phyloP scores from a whole-genome alignment of 2,888 invertebrate genomes.

The Chymomyza caudatula region DNA sequence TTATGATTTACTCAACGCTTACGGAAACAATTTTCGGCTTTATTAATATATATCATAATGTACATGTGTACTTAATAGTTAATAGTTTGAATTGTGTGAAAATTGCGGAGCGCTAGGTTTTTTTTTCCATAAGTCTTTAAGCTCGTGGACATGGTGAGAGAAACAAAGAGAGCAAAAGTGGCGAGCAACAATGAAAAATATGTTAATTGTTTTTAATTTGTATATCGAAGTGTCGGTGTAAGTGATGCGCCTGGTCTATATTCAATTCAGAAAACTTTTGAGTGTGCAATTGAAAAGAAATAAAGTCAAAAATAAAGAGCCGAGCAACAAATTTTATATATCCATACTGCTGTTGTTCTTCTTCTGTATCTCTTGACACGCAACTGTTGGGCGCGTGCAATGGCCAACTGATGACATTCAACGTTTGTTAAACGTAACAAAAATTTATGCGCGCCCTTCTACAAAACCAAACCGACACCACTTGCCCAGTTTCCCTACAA shows the following conservation, averaged over 20 bases:
- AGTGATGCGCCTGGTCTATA: conserved; percentile 7
- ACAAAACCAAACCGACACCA: conserved; percentile 1
- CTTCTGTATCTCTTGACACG: conserved; percentile 35
- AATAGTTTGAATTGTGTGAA: too few relatives aligned
- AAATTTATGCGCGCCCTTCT: too few relatives aligned
- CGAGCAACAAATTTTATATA: neutral
- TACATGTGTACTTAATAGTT: too few relatives aligned
- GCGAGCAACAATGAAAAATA: neutral
- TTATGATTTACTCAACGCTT: too few relatives aligned
- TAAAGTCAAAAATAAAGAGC: neutral
- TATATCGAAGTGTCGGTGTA: neutral
- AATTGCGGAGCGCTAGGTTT: too few relatives aligned
- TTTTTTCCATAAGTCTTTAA: too few relatives aligned
- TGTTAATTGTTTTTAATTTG: neutral
- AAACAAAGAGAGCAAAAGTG: too few relatives aligned
- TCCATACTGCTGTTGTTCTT: conserved; percentile 10
- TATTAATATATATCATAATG: too few relatives aligned
- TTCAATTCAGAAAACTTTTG: conserved; percentile 7
- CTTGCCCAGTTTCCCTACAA: neutral
- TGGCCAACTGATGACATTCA: conserved; percentile 58
- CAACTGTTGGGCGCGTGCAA: conserved; percentile 54
- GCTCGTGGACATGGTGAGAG: too few relatives aligned
- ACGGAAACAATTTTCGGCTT: too few relatives aligned
- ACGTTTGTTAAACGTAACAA: conserved; percentile 61
- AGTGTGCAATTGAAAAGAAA: neutral